These are phyloP conservation scores for Philypnodon macrostomus DNA, from an alignment of 2,797 vertebrate genomes.

Conservation along the genomic window DNA sequence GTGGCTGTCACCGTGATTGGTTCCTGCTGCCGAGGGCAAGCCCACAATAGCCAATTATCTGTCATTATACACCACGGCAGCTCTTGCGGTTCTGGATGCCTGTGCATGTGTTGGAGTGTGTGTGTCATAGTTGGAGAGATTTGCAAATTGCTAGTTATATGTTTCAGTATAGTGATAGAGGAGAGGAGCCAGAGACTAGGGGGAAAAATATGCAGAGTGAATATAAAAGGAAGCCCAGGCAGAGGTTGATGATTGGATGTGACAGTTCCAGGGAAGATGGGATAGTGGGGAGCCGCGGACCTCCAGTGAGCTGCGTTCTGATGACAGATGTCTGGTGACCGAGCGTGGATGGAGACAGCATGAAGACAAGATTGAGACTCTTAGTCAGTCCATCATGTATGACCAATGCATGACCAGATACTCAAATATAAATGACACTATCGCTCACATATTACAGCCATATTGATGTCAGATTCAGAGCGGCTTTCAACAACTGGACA, in stretches of 20 bases:
- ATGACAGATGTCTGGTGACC: slow-evolving; percentile 64
- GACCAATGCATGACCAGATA: slow-evolving; percentile 14
- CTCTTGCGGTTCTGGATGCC: slow-evolving; percentile 59
- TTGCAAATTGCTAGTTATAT: slow-evolving; percentile 68
- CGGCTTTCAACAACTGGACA: neutral
- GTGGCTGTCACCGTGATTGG: slow-evolving; percentile 72
- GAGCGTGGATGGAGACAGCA: slow-evolving; percentile 15
- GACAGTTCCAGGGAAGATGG: slow-evolving; percentile 57
- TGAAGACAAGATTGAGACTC: slow-evolving; percentile 45
- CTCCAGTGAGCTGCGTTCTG: slow-evolving; percentile 53
- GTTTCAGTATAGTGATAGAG: slow-evolving; percentile 56
- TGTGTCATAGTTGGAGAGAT: slow-evolving; percentile 52
- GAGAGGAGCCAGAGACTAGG: slow-evolving; percentile 33
- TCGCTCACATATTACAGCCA: neutral
- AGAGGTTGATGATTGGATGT: slow-evolving; percentile 58
- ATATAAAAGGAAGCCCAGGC: slow-evolving; percentile 40
- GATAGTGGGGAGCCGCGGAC: slow-evolving; percentile 56
- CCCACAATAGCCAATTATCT: slow-evolving; percentile 75
- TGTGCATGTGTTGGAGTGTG: slow-evolving; percentile 32
- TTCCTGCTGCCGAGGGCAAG: slow-evolving; percentile 64
- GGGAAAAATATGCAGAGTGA: slow-evolving; percentile 49
- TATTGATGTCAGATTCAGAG: slow-evolving; percentile 8
- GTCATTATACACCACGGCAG: slow-evolving; percentile 72
- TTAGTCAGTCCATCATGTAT: slow-evolving; percentile 37
- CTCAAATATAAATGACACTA: neutral